phyloP scores from a whole-genome alignment of 2,888 invertebrate genomes.

The Spodoptera littoralis region DNA sequence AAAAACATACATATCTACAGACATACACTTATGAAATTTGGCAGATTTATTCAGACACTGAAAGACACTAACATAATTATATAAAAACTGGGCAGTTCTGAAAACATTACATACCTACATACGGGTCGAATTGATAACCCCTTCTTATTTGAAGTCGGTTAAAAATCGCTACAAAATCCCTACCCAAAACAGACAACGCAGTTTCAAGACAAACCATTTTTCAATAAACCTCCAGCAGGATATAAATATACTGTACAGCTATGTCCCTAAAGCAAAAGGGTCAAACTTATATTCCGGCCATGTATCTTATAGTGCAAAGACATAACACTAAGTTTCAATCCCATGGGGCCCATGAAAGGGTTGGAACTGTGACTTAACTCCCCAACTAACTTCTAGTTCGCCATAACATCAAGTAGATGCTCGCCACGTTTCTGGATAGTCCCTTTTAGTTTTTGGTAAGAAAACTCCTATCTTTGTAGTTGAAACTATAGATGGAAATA shows the following conservation, averaged over 20 bases:
- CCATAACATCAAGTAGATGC: slow-evolving; percentile 21
- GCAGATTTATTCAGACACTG: too few relatives aligned
- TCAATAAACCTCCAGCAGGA: slow-evolving; percentile 18
- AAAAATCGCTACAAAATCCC: too few relatives aligned
- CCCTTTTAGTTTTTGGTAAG: neutral
- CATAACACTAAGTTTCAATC: slow-evolving; percentile 48
- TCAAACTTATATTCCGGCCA: slow-evolving; percentile 41
- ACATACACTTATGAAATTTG: too few relatives aligned
- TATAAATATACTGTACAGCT: slow-evolving; percentile 24
- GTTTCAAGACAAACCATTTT: slow-evolving; percentile 5
- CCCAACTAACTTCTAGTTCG: slow-evolving; percentile 42
- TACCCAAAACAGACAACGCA: too few relatives aligned
- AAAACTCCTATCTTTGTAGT: too few relatives aligned
- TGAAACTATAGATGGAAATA: too few relatives aligned
- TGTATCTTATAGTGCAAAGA: slow-evolving; percentile 51
- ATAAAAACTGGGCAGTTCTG: too few relatives aligned
- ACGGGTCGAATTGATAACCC: too few relatives aligned
- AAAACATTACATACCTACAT: too few relatives aligned
- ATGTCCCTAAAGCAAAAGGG: slow-evolving; percentile 27
- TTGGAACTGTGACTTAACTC: slow-evolving; percentile 43
- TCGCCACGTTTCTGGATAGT: slow-evolving; percentile 2
- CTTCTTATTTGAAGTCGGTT: too few relatives aligned
- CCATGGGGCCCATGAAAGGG: slow-evolving; percentile 50
- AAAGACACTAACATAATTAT: too few relatives aligned
- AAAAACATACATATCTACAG: too few relatives aligned